These are phyloP conservation scores for Drosophila nannoptera DNA, from an alignment of 1,140 invertebrate species.

Conservation along the genomic window DNA sequence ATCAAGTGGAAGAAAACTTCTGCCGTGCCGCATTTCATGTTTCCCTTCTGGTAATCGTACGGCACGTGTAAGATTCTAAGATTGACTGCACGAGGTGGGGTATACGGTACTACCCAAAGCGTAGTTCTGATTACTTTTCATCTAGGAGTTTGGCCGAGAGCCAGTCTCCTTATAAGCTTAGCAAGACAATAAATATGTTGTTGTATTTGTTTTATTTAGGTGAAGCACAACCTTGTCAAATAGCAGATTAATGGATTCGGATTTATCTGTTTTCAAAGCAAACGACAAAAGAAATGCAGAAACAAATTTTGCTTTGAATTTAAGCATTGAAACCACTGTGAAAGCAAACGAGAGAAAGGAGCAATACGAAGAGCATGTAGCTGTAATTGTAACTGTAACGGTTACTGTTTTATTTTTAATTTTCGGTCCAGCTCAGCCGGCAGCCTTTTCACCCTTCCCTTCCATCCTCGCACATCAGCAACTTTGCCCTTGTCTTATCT, in stretches of 20 bases:
- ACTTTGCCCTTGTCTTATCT: constrained; percentile 32
- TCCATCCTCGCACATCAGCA: constrained; percentile 46
- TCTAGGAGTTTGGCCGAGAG: too few species aligned
- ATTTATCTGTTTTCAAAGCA: too few species aligned
- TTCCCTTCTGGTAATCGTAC: constrained; percentile 2
- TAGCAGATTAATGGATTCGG: too few species aligned
- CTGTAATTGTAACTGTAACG: constrained; percentile 11
- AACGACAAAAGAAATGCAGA: neutral
- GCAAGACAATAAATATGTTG: too few species aligned
- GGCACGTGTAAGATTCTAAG: neutral
- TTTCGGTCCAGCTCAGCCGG: constrained; percentile 47
- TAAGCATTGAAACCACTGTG: constrained; percentile 5
- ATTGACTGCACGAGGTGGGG: neutral
- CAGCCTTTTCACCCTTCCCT: constrained; percentile 26
- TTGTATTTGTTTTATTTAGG: too few species aligned
- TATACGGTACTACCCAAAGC: neutral
- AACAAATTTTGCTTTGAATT: constrained; percentile 21
- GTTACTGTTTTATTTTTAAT: constrained; percentile 43
- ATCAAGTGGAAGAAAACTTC: constrained; percentile 1
- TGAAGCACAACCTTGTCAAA: too few species aligned
- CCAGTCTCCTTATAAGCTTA: too few species aligned
- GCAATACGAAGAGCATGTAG: neutral
- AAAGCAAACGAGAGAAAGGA: constrained; percentile 13
- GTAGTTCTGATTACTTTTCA: neutral
- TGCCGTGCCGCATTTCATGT: neutral